phyloP scores from a whole-genome alignment of 2,797 vertebrate genomes.

The Hylomyscus alleni region DNA sequence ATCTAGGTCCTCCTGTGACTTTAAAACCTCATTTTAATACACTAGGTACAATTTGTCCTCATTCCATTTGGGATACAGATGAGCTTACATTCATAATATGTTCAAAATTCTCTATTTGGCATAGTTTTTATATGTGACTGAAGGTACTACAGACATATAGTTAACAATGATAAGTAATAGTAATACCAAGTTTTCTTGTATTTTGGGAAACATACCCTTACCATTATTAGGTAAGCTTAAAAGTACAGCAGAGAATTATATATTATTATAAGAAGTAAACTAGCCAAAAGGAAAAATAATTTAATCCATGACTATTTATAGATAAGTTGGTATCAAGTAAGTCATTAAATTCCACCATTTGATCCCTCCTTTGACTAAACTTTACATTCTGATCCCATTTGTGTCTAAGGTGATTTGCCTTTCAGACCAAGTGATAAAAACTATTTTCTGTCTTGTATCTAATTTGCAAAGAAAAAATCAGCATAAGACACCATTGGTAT shows the following conservation, averaged over 20 bases:
- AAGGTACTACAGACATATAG: conserved; percentile 5
- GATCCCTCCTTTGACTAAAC: not conserved
- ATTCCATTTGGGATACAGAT: conserved; percentile 7
- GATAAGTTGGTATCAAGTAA: conserved; percentile 16
- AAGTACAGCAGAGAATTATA: not conserved
- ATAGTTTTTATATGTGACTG: not conserved
- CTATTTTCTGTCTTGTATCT: conserved; percentile 29
- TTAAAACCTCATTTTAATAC: conserved; percentile 30
- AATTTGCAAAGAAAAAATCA: conserved; percentile 63
- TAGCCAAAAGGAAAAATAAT: conserved; percentile 23
- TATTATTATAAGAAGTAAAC: not conserved
- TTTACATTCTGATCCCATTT: conserved; percentile 1
- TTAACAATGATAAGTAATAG: conserved; percentile 49
- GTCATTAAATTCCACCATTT: conserved; percentile 43
- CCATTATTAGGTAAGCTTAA: conserved; percentile 59
- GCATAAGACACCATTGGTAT: conserved; percentile 28
- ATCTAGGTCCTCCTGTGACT: conserved; percentile 15
- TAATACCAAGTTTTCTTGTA: conserved; percentile 12
- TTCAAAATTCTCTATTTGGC: conserved; percentile 13
- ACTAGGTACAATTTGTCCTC: conserved; percentile 21
- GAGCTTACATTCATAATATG: conserved; percentile 12
- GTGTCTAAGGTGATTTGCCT: conserved; percentile 41
- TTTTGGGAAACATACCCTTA: conserved; percentile 49
- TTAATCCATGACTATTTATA: not conserved
- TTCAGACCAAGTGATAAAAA: conserved; percentile 20